These are phyloP conservation scores for Bufo bufo DNA, from an alignment of 2,113 vertebrate species.

Conservation along the genomic window DNA sequence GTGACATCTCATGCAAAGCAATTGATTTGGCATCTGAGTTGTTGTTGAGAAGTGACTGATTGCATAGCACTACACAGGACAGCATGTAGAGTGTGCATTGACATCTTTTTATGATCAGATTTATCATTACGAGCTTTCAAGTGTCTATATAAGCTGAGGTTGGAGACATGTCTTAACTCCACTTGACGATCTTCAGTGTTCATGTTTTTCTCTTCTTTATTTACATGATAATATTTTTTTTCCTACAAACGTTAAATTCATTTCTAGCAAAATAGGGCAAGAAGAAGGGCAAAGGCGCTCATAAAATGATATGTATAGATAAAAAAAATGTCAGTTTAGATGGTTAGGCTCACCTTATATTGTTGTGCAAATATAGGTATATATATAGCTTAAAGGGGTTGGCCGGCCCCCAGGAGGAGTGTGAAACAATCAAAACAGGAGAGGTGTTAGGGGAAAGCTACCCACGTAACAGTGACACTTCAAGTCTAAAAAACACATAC, in stretches of 20 bases:
- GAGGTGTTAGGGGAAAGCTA: too few species aligned
- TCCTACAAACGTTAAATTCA: neutral
- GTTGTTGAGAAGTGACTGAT: slow-evolving; percentile 54
- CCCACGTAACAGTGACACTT: too few species aligned
- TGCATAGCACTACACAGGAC: slow-evolving; percentile 25
- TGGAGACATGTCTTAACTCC: neutral
- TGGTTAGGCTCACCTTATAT: too few species aligned
- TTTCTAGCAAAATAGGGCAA: neutral
- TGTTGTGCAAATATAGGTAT: too few species aligned
- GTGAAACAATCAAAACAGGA: too few species aligned
- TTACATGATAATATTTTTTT: neutral
- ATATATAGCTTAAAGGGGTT: too few species aligned
- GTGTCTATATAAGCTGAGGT: neutral
- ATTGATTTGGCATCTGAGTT: slow-evolving; percentile 56
- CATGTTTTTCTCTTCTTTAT: neutral
- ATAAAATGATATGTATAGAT: too few species aligned
- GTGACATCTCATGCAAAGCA: slow-evolving; percentile 57
- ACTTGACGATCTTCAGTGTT: neutral
- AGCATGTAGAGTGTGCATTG: slow-evolving; percentile 32
- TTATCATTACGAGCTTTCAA: slow-evolving; percentile 7
- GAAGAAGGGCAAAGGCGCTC: too few species aligned
- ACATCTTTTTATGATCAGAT: slow-evolving; percentile 37
- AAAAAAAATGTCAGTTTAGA: too few species aligned
- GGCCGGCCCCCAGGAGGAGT: too few species aligned
- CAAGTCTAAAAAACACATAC: too few species aligned